These are phyloP conservation scores for Trypoxylus dichotomus DNA, from an alignment of 1,140 invertebrate species.

Conservation along the genomic window DNA sequence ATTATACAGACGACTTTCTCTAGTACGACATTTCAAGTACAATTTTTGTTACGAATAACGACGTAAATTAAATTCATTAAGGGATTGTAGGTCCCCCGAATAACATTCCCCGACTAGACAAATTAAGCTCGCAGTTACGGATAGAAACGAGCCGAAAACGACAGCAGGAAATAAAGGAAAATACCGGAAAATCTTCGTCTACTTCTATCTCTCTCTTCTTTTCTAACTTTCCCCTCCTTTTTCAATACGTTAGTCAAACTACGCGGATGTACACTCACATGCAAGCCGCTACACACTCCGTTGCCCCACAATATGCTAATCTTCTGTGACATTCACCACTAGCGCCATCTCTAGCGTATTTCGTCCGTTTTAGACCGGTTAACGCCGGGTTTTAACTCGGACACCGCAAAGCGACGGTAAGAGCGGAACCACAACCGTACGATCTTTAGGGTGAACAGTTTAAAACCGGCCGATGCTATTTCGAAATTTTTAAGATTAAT, in stretches of 20 bases:
- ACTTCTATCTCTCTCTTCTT: no score
- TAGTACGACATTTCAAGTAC: background rate
- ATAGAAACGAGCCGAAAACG: background rate
- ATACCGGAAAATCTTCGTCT: background rate
- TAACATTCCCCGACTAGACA: background rate
- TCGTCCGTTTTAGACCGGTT: background rate
- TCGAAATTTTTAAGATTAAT: background rate
- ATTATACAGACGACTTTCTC: background rate
- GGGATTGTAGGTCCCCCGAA: background rate
- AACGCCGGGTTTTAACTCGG: background rate
- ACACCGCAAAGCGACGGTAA: background rate
- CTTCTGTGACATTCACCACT: background rate
- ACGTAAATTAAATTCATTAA: constrained; percentile 1
- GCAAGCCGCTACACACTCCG: background rate
- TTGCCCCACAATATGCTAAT: background rate
- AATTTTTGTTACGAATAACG: background rate
- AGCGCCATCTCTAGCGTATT: background rate
- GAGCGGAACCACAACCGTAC: background rate
- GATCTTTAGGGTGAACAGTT: background rate
- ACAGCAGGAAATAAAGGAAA: background rate
- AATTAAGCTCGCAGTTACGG: background rate
- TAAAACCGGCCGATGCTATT: background rate
- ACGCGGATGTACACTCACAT: background rate
- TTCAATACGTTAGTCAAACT: background rate
- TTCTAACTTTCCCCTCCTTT: background rate